Conservation (phyloP, 1,140 invertebrate species). For the Ganaspis sp. region DNA sequence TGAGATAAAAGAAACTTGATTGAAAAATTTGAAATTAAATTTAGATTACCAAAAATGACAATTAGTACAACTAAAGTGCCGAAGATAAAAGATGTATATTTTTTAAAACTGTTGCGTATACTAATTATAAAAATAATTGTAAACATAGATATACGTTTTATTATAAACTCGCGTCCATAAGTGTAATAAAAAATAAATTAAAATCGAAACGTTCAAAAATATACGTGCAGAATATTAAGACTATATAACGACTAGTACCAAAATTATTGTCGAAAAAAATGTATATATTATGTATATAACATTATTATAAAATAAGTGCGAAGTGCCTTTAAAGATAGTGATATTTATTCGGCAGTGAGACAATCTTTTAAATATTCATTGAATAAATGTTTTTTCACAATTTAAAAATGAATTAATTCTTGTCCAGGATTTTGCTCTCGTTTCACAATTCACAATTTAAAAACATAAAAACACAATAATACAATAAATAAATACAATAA, state of each 20-base stretch:
- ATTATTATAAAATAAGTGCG: neutral
- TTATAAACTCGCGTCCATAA: neutral
- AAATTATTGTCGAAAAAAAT: neutral
- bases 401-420: neutral
- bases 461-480: no score
- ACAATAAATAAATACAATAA: no score
- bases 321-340: constrained; percentile 12
- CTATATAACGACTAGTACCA: neutral
- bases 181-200: neutral
- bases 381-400: constrained; percentile 8
- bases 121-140: no score
- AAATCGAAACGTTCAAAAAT: neutral
- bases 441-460: neutral
- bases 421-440: no score
- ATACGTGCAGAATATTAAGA: neutral
- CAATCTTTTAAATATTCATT: neutral
- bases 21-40: no score
- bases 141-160: neutral
- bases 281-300: neutral
- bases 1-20: no score
- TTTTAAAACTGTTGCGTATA: no score
- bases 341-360: constrained; percentile 13
- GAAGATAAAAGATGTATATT: no score
- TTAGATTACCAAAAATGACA: no score
- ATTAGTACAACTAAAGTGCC: no score